Base-by-base conservation (phyloP, 37 sponge, comb jelly and placozoan genomes). In the Haliclona indistincta region DNA sequence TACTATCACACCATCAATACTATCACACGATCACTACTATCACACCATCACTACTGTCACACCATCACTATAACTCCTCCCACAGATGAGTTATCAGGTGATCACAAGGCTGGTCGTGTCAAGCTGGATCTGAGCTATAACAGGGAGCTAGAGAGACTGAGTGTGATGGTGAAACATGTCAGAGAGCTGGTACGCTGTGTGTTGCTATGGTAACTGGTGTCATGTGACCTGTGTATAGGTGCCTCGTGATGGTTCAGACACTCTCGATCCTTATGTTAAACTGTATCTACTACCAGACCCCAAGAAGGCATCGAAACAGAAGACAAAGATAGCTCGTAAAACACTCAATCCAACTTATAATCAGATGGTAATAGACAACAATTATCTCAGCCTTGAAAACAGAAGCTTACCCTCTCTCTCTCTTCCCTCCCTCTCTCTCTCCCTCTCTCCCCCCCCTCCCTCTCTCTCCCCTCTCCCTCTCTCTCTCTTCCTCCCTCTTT, bases 281-380 rank as follows among this genome's bases (percentile, higher is more conserved):
- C 40, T 88, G 11, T 88, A 88, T 67, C 74, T 93, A 19, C 67
- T 84, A 32, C 94, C 94, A 8, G 94, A 93, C 43, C n/a, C 52
- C 2, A 35, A 56, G 43, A 93, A 93, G 77, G 63, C 71, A 4
- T 88, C 84, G 2, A 91, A 91, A 62, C 67, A 68, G 76, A 95
- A 91, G 61, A 88, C 92, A 5, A 87, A 88, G 52, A 60, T 84
- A 30, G 79, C 80, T 32, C 58, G 66, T 53, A 87, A 75, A 33
- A 83, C 96, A 0, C 81, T 80, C 33, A 71, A 91, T 43, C 96
- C 96, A 0, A 95, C 96, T 25, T 95, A 81, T 51, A 90, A 95
- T 85, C 89, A 95, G 63, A 81, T 73, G 8, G 94, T 93, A 29
- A n/a, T n/a, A n/a, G n/a, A n/a, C n/a, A n/a, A n/a, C n/a, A n/a